Conservation (phyloP, 64 coral and sea anemone genomes). For the Anthopleura sola region DNA sequence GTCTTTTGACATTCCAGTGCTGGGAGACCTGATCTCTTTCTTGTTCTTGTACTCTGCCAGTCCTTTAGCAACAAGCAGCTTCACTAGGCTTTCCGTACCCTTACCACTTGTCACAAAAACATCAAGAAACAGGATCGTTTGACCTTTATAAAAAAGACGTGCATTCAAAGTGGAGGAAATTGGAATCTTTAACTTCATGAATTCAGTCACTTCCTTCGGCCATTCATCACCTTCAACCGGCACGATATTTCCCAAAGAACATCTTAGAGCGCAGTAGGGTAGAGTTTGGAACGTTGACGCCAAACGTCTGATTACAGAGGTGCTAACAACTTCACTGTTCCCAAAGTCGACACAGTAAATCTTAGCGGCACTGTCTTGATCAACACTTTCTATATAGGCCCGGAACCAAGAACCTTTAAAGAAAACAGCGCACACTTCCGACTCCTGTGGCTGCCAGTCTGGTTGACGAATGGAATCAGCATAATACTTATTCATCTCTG, state of each 20-base stretch:
- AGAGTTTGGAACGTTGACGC: conserved; percentile 24
- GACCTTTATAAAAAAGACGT: conserved; percentile 25
- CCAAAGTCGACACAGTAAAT: conserved; percentile 66
- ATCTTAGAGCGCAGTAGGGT: conserved; percentile 50
- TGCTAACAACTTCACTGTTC: conserved; percentile 48
- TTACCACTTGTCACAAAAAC: not conserved
- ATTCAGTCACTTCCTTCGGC: conserved; percentile 46
- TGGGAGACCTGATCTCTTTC: not conserved
- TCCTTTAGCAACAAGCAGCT: not conserved
- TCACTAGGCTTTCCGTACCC: not conserved
- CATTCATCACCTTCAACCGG: conserved; percentile 33
- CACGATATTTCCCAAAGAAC: conserved; percentile 43
- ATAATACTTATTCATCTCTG: conserved; percentile 48
- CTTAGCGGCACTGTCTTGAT: not conserved
- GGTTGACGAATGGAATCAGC: not conserved
- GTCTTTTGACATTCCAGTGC: not conserved
- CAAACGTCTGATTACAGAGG: conserved; percentile 40
- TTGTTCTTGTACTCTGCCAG: not conserved
- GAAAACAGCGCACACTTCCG: conserved; percentile 44
- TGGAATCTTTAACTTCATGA: conserved; percentile 52
- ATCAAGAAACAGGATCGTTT: conserved; percentile 52
- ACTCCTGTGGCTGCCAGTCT: conserved; percentile 17
- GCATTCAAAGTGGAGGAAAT: conserved; percentile 35
- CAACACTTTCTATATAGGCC: conserved; percentile 14
- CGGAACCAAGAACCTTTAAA: conserved; percentile 47